Conservation (phyloP, 2,888 invertebrate species). For the Chrysopilus asiliformis region DNA sequence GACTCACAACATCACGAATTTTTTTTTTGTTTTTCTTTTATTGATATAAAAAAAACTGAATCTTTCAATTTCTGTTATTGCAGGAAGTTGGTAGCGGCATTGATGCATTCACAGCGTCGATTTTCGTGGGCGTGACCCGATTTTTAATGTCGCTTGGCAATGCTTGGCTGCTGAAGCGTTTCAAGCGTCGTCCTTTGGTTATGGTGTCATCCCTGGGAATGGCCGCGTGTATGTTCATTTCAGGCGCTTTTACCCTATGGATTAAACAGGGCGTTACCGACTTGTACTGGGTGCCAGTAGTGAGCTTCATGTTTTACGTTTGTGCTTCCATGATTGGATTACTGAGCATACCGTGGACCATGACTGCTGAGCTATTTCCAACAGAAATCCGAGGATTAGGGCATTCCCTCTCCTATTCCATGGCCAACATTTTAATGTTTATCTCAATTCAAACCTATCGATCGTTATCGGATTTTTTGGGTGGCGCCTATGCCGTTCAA, state of each 20-base stretch:
- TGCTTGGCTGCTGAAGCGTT: conserved; percentile 41
- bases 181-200: conserved; percentile 40
- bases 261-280: conserved; percentile 31
- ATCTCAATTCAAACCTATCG: conserved; percentile 41
- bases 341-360: conserved; percentile 50
- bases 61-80: conserved; percentile 14
- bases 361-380: conserved; percentile 49
- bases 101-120: conserved; percentile 42
- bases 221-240: conserved; percentile 43
- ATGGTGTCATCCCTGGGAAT: conserved; percentile 42
- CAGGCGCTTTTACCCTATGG: conserved; percentile 41
- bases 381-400: conserved; percentile 46
- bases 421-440: conserved; percentile 46
- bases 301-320: conserved; percentile 41
- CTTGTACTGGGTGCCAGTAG: conserved; percentile 38
- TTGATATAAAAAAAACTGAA: not conserved
- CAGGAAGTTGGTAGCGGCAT: conserved; percentile 40
- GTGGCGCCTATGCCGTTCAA: conserved; percentile 40
- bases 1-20: too few relatives aligned
- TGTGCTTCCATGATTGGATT: conserved; percentile 46
- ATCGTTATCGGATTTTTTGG: conserved; percentile 25
- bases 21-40: not conserved
- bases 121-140: conserved; percentile 42
- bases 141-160: conserved; percentile 45
- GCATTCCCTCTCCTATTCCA: conserved; percentile 43